Conservation (phyloP, 2,797 vertebrate genomes). For the Taenioides sp. region DNA sequence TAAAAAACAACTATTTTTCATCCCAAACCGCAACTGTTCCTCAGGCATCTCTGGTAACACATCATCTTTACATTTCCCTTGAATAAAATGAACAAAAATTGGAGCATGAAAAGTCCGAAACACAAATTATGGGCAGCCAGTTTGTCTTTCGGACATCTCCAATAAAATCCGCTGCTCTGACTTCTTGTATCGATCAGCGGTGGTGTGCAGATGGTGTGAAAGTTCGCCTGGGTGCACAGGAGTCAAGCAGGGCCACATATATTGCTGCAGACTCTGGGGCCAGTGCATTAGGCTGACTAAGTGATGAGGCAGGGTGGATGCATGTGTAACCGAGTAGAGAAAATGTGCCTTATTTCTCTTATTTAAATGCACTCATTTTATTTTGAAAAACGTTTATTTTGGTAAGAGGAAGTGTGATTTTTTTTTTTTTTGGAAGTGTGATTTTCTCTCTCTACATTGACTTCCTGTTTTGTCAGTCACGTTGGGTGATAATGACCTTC, state of each 20-base stretch:
- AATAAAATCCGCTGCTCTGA: constrained; percentile 9
- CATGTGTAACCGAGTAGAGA: too few relatives aligned
- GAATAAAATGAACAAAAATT: not conserved
- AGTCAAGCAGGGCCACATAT: constrained; percentile 3
- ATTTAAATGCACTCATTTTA: too few relatives aligned
- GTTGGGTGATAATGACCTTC: too few relatives aligned
- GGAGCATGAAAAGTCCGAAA: not conserved
- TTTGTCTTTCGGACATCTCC: constrained; percentile 17
- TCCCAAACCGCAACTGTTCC: too few relatives aligned
- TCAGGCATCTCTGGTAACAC: not conserved
- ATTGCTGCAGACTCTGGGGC: not conserved
- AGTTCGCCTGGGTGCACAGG: constrained; percentile 11
- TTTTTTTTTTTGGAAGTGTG: too few relatives aligned
- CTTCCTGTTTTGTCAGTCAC: too few relatives aligned
- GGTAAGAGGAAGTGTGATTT: too few relatives aligned
- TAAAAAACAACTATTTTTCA: too few relatives aligned
- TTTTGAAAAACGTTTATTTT: too few relatives aligned
- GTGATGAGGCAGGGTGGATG: constrained; percentile 6
- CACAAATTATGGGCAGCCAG: not conserved
- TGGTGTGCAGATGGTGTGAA: constrained; percentile 14
- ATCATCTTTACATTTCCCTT: not conserved
- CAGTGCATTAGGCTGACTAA: constrained; percentile 16
- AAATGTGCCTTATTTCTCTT: too few relatives aligned
- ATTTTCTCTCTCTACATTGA: too few relatives aligned
- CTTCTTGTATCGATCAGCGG: constrained; percentile 11